Evolutionary conservation across 2,797 vertebrate genomes (phyloP), one percentile per base, ranked within the genome.

Genomic region (Limosa lapponica): DNA sequence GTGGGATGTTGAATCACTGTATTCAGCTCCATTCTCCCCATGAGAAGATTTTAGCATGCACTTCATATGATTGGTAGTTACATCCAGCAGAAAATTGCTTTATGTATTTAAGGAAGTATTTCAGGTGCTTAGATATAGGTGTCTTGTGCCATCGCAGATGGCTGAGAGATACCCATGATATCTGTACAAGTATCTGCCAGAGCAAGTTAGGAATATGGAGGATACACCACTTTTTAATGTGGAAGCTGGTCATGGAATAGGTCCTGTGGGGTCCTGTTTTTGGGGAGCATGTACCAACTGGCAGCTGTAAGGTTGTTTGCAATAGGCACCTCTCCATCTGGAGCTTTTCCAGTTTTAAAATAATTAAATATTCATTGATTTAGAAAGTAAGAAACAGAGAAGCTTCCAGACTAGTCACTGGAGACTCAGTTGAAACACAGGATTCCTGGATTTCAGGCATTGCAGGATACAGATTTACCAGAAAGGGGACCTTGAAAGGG

Each of bases 251-350:
- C 18, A 46, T 48, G 41, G 18, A 86, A 41, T 15, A 32, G 3
- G 16, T 74, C 17, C 4, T 48, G 12, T 54, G 16, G 8, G 64
- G 17, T 72, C 30, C 27, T 82, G 3, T 43, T 24, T 43, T 72
- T 52, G 23, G 13, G 9, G 14, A 66, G 2, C 11, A 18, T n/a
- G 18, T 59, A 46, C 16, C 27, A 58, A 51, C 12, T 0, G 0
- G 28, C 36, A 67, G 20, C 13, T 62, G 18, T n/a, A 39, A 13
- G 10, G 8, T 23, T 27, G 30, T 34, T 85, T 91, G 28, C 30
- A 91, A 15, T 7, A 61, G 16, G 1, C 5, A 59, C 4, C 6
- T 11, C 13, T 59, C 13, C 6, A 18, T 34, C 25, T 36, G 13
- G 10, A 78, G n/a, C 4, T 67, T 64, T 28, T 43, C 12, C 9